Conservation (phyloP, 1,140 invertebrate species). For the Chironomus striatipennis region DNA sequence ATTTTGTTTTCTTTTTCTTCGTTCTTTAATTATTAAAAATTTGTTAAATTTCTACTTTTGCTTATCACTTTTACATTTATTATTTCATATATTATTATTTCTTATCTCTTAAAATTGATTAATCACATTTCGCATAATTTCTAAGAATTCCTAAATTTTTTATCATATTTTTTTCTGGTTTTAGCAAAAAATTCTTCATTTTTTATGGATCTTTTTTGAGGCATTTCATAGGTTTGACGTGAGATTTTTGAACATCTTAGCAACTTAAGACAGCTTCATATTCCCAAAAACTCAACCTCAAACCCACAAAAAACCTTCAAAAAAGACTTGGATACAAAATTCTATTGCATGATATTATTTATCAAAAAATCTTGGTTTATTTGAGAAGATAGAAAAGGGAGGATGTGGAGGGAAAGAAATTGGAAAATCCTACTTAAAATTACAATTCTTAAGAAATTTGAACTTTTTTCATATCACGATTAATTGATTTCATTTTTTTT, state of each 20-base stretch:
- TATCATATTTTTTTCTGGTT: not conserved
- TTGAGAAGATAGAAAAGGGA: no score
- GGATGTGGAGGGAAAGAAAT: not conserved
- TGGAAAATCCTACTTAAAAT: constrained; percentile 14
- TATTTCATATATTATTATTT: not conserved
- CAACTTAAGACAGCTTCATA: not conserved
- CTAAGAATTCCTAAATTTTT: no score
- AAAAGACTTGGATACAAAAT: not conserved
- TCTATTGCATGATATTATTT: not conserved
- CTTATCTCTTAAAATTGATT: constrained; percentile 2
- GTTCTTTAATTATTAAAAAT: not conserved
- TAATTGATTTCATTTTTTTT: not conserved
- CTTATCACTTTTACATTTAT: not conserved
- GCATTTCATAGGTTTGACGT: not conserved
- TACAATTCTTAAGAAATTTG: not conserved
- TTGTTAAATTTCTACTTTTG: constrained; percentile 5
- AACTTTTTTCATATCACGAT: constrained; percentile 14
- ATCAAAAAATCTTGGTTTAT: not conserved
- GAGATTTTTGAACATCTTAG: not conserved
- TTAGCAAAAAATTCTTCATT: not conserved
- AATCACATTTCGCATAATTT: not conserved
- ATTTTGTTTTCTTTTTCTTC: no score
- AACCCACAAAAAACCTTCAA: not conserved
- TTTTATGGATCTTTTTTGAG: not conserved
- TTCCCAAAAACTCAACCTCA: not conserved